Evolutionary conservation across 2,888 invertebrate genomes (phyloP), one percentile per base, ranked within the genome.

Genomic region (Charanyca ferruginea): DNA sequence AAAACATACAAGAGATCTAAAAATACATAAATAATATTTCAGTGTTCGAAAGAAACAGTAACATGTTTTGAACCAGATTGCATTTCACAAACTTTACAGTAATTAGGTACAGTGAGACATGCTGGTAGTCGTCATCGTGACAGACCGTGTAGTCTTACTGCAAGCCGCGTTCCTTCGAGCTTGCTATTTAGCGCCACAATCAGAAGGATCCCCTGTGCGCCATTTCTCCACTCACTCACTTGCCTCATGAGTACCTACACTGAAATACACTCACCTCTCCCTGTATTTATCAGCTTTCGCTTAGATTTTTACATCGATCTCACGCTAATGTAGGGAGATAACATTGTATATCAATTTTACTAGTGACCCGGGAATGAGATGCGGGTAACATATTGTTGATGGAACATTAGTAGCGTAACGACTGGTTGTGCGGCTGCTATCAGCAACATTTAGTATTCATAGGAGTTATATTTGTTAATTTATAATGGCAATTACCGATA

Each of bases 231-330:
- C 20, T 51, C 18, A 9, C 23, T 32, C 2, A 3, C 22, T 55
- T 67, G 54, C n/a, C 38, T 47, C 47, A 42, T 3, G 38, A 35
- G 9, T 53, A 28, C 16, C 0, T 48, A 80, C 81, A 77, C 49
- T 38, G 52, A 80, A 68, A 77, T 23, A 52, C 73, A 55, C 77
- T 77, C 59, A 66, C 32, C 51, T 22, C 35, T 42, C 7, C 51
- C 22, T 41, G 6, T 22, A 49, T 77, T 63, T 57, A 64, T 48
- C 52, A 60, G 72, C 44, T 47, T 59, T 52, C 1, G 20, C 38
- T 54, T 49, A 42, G 11, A 25, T 51, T 52, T 66, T 52, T 20
- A 42, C 32, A 63, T 23, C 48, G n/a, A 62, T 25, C 18, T 45
- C 22, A 49, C 11, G 20, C 20, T 69, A 38, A 69, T 48, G 41